Base-by-base conservation (phyloP, 2,797 vertebrate species). In the Mus spretus region DNA sequence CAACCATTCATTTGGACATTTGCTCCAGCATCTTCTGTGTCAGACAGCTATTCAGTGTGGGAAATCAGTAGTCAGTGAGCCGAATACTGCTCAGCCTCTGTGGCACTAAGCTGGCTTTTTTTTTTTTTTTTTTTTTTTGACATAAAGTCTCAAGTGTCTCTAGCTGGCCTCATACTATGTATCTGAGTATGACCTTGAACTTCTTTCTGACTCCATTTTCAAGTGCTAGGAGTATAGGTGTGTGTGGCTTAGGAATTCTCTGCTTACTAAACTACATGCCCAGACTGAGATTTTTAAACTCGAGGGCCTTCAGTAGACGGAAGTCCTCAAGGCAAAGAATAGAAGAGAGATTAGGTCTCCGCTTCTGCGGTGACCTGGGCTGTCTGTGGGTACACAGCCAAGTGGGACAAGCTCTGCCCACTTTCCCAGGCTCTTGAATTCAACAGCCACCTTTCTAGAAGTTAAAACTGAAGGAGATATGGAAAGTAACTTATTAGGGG, bases 251-350 rank as follows among this genome's bases (percentile, higher is more conserved):
- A 20, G 12, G n/a, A 26, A n/a, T 44, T 53, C 34, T 53, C 47
- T 37, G 9, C 65, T 67, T 53, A 70, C 65, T 86, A 13, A 70
- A 20, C 12, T 55, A 55, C n/a, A 34, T 44, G 12, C 72, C 72
- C 72, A 75, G 70, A 24, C 70, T 34, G 34, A 97, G 63, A 92
- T 83, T 90, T 90, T 78, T 67, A 94, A 90, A 90, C 44, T 79
- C 65, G 65, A 75, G 94, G 31, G n/a, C 8, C 47, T 12, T 37
- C 50, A 19, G 7, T 37, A 17, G 80, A 72, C 20, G 8, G 78
- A 89, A 57, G 47, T 28, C 17, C 44, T 88, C 79, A 72, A 61
- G 44, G 34, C 26, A 40, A 57, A 74, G 40, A 93, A 44, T 1
- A 34, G 17, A 61, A 80, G n/a, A 50, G 80, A 34, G 6, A 85